A percentile compares a stretch with the other conserved stretches of the same genome.
Evolutionary conservation across 2,888 invertebrate species (phyloP).

Genomic region (Nesidiocoris tenuis): DNA sequence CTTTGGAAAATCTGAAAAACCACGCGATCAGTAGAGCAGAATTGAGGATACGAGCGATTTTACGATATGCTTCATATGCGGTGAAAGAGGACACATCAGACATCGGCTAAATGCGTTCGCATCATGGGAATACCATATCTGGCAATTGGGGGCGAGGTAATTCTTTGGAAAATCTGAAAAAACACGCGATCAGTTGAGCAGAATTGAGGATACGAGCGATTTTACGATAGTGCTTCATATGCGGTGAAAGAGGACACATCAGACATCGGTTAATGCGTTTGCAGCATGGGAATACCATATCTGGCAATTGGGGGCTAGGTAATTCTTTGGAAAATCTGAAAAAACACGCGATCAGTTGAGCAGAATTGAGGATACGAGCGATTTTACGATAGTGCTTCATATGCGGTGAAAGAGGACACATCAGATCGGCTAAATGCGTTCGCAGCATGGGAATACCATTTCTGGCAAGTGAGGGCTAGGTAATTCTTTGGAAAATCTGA

Average conservation of each 20-base stretch:
- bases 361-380: neutral
- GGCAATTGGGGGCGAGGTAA: constrained; percentile 88
- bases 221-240: too few relatives aligned
- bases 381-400: too few relatives aligned
- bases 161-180: constrained; percentile 68
- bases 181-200: too few relatives aligned
- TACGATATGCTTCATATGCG: too few relatives aligned
- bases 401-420: too few relatives aligned
- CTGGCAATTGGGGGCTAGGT: constrained; percentile 88
- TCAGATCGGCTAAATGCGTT: too few relatives aligned
- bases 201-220: neutral
- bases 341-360: too few relatives aligned
- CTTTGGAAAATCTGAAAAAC: constrained; percentile 67
- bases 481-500: constrained; percentile 70
- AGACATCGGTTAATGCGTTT: too few relatives aligned
- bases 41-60: neutral
- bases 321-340: constrained; percentile 71
- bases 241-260: too few relatives aligned
- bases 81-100: too few relatives aligned
- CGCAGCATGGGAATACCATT: constrained; percentile 96
- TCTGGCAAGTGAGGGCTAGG: constrained; percentile 92
- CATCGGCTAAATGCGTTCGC: too few relatives aligned
- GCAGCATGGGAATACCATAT: constrained; percentile 97
- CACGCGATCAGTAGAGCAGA: too few relatives aligned
- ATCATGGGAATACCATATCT: constrained; percentile 97